Percentiles rank a stretch among this genome's conserved stretches.
phyloP scores from a whole-genome alignment of 2,888 invertebrate species.

The Leptura quadrifasciata region DNA sequence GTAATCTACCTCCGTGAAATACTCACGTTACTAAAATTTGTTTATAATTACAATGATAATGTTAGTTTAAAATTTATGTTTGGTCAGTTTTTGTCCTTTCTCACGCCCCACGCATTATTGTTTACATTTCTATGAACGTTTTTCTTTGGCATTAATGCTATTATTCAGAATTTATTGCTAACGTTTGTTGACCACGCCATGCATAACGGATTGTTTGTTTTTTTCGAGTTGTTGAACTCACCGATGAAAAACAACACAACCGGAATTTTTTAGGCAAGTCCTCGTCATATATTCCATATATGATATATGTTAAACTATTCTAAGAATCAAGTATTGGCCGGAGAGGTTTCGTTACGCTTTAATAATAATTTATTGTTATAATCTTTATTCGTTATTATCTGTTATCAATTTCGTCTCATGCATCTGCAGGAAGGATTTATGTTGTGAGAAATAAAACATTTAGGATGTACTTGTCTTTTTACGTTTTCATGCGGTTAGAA shows the following conservation, averaged over 20 bases:
- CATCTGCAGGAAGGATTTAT: too few relatives aligned
- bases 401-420: too few relatives aligned
- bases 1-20: constrained; percentile 44
- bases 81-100: constrained; percentile 50
- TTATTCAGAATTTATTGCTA: not conserved
- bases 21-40: constrained; percentile 54
- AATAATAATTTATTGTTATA: too few relatives aligned
- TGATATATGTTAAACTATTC: not conserved
- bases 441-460: too few relatives aligned
- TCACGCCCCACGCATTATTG: constrained; percentile 45
- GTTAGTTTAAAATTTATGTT: constrained; percentile 44
- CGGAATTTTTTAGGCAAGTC: constrained; percentile 6
- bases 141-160: constrained; percentile 12
- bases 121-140: constrained; percentile 21
- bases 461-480: too few relatives aligned
- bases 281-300: not conserved
- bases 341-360: too few relatives aligned
- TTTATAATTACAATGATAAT: constrained; percentile 48
- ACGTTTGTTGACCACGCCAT: not conserved
- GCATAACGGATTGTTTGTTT: constrained; percentile 31
- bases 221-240: constrained; percentile 29
- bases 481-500: too few relatives aligned
- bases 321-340: not conserved
- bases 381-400: too few relatives aligned
- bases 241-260: constrained; percentile 23